Conservation (phyloP, 2,113 vertebrate genomes). For the Phycodurus eques region DNA sequence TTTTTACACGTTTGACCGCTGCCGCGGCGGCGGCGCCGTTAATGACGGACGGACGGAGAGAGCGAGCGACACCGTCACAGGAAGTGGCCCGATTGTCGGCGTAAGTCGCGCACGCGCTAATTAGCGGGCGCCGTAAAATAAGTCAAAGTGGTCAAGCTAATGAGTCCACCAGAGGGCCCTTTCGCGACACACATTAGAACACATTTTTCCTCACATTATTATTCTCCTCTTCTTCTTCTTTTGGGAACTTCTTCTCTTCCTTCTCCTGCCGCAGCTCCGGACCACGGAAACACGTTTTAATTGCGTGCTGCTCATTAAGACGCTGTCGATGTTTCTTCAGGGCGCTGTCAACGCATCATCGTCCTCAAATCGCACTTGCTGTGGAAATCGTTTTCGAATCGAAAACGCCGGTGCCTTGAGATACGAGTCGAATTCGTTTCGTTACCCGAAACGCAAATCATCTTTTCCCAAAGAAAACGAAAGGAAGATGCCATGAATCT, state of each 20-base stretch:
- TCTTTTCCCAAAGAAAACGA: no score
- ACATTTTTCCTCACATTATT: slow-evolving; percentile 47
- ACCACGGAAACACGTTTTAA: neutral
- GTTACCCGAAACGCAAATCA: no score
- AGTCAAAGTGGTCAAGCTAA: slow-evolving; percentile 77
- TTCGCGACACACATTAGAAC: slow-evolving; percentile 72
- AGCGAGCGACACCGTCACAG: slow-evolving; percentile 53
- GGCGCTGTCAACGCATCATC: neutral
- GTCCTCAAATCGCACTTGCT: no score
- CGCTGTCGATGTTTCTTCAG: neutral
- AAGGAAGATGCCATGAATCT: no score
- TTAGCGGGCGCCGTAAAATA: slow-evolving; percentile 79
- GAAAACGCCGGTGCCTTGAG: no score
- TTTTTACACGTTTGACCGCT: slow-evolving; percentile 70
- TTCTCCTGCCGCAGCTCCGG: neutral
- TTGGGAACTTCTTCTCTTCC: slow-evolving; percentile 37
- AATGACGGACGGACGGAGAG: slow-evolving; percentile 64
- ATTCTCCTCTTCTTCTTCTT: slow-evolving; percentile 42
- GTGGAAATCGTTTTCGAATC: no score
- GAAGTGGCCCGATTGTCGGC: slow-evolving; percentile 71
- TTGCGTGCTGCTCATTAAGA: neutral
- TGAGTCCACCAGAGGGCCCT: slow-evolving; percentile 77
- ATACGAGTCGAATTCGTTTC: no score
- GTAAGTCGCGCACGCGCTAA: slow-evolving; percentile 78
- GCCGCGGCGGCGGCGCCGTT: slow-evolving; percentile 66